Percentiles rank a stretch among this genome's conserved stretches.
phyloP scores from a whole-genome alignment of 2,113 vertebrate species.

The Clarias gariepinus region DNA sequence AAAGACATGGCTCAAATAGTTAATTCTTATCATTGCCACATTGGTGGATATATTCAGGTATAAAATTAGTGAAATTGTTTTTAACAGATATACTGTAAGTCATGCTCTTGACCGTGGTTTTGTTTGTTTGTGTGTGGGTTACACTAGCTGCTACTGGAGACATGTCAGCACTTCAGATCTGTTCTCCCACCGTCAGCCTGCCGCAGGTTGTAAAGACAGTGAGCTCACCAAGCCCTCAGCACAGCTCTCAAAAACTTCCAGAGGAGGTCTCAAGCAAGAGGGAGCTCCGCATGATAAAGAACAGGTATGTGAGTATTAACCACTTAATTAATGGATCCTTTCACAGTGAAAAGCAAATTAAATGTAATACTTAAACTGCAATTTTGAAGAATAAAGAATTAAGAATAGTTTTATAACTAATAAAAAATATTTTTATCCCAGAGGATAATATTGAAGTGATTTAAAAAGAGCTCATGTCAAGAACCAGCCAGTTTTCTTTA shows the following conservation, averaged over 20 bases:
- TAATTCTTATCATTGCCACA: not conserved
- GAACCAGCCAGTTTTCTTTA: not conserved
- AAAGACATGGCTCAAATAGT: no score
- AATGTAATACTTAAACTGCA: not conserved
- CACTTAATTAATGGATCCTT: not conserved
- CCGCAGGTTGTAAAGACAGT: conserved; percentile 77
- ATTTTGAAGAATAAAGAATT: not conserved
- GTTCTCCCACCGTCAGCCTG: conserved; percentile 75
- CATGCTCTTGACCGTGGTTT: not conserved
- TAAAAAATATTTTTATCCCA: not conserved
- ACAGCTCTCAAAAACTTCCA: conserved; percentile 75
- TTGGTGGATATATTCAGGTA: not conserved
- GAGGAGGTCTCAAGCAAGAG: conserved; percentile 84
- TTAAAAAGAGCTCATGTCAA: not conserved
- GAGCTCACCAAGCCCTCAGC: conserved; percentile 70
- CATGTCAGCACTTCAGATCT: conserved; percentile 83
- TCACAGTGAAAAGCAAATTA: not conserved
- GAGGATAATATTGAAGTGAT: not conserved
- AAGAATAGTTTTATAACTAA: not conserved
- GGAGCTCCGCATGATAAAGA: conserved; percentile 88
- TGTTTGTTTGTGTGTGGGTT: not conserved
- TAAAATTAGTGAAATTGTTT: not conserved
- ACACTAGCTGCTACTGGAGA: conserved; percentile 79
- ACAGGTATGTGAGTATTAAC: conserved; percentile 74
- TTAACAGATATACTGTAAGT: not conserved